Evolutionary conservation across 2,888 invertebrate genomes (phyloP).

Genomic region (Eupithecia inturbata): DNA sequence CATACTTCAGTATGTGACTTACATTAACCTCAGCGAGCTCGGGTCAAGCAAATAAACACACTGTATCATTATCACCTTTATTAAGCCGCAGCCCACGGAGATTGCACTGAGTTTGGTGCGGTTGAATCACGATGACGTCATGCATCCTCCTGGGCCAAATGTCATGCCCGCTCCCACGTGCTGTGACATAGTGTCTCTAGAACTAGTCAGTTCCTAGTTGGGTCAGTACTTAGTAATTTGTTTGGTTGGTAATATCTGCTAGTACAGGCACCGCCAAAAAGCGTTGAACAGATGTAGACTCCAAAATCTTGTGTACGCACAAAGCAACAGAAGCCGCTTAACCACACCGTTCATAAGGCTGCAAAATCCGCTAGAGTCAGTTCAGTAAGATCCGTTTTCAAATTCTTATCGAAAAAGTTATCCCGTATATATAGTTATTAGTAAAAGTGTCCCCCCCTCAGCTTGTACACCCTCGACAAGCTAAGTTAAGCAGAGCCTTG

Average conservation of each 20-base stretch:
- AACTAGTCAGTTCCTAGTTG: not conserved
- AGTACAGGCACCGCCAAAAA: not conserved
- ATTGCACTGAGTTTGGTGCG: constrained; percentile 6
- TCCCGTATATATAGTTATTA: too few relatives aligned
- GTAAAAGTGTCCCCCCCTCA: too few relatives aligned
- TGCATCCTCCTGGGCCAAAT: constrained; percentile 70
- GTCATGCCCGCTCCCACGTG: constrained; percentile 76
- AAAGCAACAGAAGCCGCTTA: too few relatives aligned
- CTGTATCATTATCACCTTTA: constrained; percentile 4
- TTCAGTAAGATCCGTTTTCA: too few relatives aligned
- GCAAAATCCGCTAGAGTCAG: too few relatives aligned
- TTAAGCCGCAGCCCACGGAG: not conserved
- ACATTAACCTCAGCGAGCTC: not conserved
- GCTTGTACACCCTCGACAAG: too few relatives aligned
- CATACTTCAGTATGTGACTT: constrained; percentile 2
- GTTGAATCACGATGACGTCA: constrained; percentile 62
- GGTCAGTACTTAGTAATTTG: not conserved
- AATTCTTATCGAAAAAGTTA: too few relatives aligned
- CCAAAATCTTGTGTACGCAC: too few relatives aligned
- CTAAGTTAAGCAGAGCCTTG: too few relatives aligned
- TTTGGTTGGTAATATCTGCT: not conserved
- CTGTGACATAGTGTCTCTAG: constrained; percentile 17
- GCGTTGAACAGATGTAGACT: too few relatives aligned
- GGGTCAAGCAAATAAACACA: not conserved
- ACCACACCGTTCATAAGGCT: too few relatives aligned